A percentile compares a stretch with the other conserved stretches of the same genome.
Evolutionary conservation across 2,113 vertebrate species (phyloP).

Genomic region (Jacana jacana): DNA sequence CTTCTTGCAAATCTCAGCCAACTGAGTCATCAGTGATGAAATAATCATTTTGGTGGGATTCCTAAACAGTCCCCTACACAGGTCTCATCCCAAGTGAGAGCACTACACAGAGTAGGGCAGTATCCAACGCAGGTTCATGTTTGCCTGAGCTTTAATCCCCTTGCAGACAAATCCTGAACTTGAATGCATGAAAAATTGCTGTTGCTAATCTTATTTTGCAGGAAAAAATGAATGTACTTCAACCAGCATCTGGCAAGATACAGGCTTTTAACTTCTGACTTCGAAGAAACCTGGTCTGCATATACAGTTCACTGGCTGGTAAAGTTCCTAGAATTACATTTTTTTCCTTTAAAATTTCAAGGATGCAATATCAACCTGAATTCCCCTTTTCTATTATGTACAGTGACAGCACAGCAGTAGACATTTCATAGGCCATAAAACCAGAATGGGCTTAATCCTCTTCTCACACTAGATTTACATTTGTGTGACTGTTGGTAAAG

Average conservation of each 20-base stretch:
- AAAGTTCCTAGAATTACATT: not conserved
- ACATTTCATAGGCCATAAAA: conserved; percentile 47
- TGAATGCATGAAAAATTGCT: conserved; percentile 54
- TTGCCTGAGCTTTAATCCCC: conserved; percentile 21
- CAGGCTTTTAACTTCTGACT: not conserved
- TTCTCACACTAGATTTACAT: conserved; percentile 57
- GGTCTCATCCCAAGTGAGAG: not conserved
- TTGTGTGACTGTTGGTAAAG: conserved; percentile 51
- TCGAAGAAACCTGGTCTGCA: not conserved
- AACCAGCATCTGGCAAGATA: conserved; percentile 3
- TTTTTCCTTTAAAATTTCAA: not conserved
- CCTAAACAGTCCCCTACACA: not conserved
- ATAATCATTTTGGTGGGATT: not conserved
- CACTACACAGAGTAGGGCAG: not conserved
- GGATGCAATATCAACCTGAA: not conserved
- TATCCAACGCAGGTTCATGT: not conserved
- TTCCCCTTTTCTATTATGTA: not conserved
- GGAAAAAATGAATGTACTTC: not conserved
- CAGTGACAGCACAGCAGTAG: not conserved
- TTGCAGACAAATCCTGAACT: conserved; percentile 26
- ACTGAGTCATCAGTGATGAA: not conserved
- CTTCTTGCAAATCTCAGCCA: not conserved
- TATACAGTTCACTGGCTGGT: not conserved
- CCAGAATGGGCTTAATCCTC: conserved; percentile 52
- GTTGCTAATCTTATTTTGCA: conserved; percentile 59